Base-by-base conservation (phyloP, 2,797 vertebrate genomes). In the Carapus acus region DNA sequence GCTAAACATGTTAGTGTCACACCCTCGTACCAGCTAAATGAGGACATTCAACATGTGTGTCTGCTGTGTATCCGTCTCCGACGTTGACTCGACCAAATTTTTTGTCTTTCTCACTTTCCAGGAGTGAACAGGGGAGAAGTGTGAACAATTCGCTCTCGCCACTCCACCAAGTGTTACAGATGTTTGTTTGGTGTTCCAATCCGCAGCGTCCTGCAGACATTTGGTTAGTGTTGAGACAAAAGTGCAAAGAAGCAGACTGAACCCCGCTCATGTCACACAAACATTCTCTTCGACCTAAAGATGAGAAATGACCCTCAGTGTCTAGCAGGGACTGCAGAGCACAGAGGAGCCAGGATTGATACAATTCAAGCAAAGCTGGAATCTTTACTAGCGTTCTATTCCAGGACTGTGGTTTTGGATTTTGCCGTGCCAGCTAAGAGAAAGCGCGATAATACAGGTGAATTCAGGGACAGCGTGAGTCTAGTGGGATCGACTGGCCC, bases 371-470 rank as follows among this genome's bases (percentile, higher is more conserved):
- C 33, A 39, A 41, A 9, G 45, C 43, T 49, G 21, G 20, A 31
- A 52, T 42, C 43, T 2, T 16, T 9, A 39, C 1, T 38, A 27
- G 52, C 43, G 9, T 3, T 7, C 9, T 23, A n/a, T 15, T 41
- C 43, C 16, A 34, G 20, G 15, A 5, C 24, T 6, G 15, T 27
- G 31, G 20, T 37, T 67, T 52, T 34, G 29, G 54, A 43, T 62
- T 58, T 45, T 13, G 53, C 46, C 49, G 27, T 17, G 38, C 20
- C 29, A 16, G 24, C 40, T 43, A 53, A 58, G n/a, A n/a, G n/a
- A n/a, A 44, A 44, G 14, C 37, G 31, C 8, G 36, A 33, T 33
- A 12, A 33, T 4, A 33, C 11, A 31, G 7, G 5, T 23, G 8
- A 24, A 14, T 24, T 48, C n/a, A n/a, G n/a, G n/a, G n/a, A n/a